Evolutionary conservation across 2,113 vertebrate genomes (phyloP), one percentile per base, ranked within the genome.

Genomic region (Scartelaos histophorus): DNA sequence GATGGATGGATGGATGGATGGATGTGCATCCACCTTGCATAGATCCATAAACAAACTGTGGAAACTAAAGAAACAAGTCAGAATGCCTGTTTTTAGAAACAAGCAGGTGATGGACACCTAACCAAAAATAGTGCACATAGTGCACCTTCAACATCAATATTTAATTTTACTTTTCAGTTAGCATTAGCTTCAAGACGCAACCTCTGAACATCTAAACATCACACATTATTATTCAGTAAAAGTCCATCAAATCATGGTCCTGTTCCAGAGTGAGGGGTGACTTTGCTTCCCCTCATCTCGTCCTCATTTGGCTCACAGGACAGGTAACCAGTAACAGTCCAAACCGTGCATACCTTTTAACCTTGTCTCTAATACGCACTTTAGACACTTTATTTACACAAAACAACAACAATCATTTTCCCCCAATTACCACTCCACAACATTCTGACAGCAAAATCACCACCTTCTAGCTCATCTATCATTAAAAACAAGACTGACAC

Each of bases 361-460:
- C 68, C 21, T 65, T 49, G 46, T 47, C 22, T 62, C 15, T 68
- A 77, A 68, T 51, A 7, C 45, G 6, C 67, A 66, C 43, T 66
- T 64, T 9, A 29, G 58, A 72, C 16, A 66, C 53, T 79, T 83
- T 54, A 56, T 72, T 76, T 29, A 60, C 57, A 79, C 43, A 51
- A 56, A 47, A 17, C 61, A 22, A 79, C 35, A 21, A 13, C 62
- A 6, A 56, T 35, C 21, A 77, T 82, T 79, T 79, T 54, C 46
- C 60, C 53, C 66, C 72, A 53, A 69, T 87, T 85, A 58, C 57
- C 45, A 49, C 69, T 6, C n/a, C 68, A 61, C 58, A 29, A 66
- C 58, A 77, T 19, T 85, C 73, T 83, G 84, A 86, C 82, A 80
- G 21, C 69, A 70, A 81, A 89, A 89, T 85, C 66, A 70, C 74